Conservation (phyloP, 2,113 vertebrate species). For the Cyprinodon variegatus region DNA sequence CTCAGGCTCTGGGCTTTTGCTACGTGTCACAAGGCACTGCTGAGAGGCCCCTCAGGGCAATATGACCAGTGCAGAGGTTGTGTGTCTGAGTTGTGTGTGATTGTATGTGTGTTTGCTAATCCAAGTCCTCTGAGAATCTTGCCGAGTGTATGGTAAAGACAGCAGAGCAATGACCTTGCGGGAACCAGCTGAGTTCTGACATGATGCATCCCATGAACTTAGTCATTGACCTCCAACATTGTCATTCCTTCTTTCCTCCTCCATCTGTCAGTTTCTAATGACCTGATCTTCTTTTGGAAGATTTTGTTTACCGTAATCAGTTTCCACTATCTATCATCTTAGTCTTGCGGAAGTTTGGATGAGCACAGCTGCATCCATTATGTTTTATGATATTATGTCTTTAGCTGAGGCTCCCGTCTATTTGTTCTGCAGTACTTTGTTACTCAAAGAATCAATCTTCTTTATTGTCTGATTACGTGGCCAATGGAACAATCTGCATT, state of each 20-base stretch:
- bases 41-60: slow-evolving; percentile 31
- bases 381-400: neutral
- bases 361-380: neutral
- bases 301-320: slow-evolving; percentile 14
- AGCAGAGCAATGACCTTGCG: slow-evolving; percentile 63
- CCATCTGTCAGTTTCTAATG: slow-evolving; percentile 12
- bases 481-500: neutral
- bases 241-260: slow-evolving; percentile 20
- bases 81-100: neutral
- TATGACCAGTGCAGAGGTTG: slow-evolving; percentile 34
- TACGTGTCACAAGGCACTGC: slow-evolving; percentile 71
- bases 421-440: neutral
- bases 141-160: slow-evolving; percentile 25
- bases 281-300: neutral
- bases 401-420: neutral
- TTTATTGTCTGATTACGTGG: neutral
- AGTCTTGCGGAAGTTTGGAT: neutral
- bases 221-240: slow-evolving; percentile 26
- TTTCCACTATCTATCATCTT: neutral
- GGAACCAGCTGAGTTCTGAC: slow-evolving; percentile 61
- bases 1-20: slow-evolving; percentile 71
- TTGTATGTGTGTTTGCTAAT: slow-evolving; percentile 19
- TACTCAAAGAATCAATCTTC: neutral
- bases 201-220: slow-evolving; percentile 54
- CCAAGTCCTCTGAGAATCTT: slow-evolving; percentile 40